These are phyloP conservation scores for Petaurus breviceps DNA, from an alignment of 2,113 vertebrate species.

Conservation along the genomic window DNA sequence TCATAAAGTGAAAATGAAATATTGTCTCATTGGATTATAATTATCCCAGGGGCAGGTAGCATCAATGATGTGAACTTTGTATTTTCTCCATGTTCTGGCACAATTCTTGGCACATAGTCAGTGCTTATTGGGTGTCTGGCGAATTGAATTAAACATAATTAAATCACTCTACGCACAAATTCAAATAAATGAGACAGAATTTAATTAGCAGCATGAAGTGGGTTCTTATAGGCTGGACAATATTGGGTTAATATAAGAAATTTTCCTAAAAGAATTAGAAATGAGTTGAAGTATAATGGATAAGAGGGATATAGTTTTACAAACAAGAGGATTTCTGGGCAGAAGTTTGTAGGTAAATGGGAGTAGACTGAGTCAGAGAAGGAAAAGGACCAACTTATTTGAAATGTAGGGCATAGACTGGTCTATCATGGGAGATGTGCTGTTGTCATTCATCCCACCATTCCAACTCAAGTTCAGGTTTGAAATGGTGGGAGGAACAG, in stretches of 20 bases:
- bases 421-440: not conserved
- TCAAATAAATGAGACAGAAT: not conserved
- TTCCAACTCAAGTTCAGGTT: accelerated
- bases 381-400: not conserved
- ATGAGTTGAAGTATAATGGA: not conserved
- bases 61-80: not conserved
- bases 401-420: not conserved
- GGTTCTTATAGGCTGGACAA: not conserved
- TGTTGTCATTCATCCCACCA: not conserved
- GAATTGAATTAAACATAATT: not conserved
- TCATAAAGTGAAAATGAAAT: not conserved
- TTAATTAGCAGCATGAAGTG: not conserved
- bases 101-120: not conserved
- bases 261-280: not conserved
- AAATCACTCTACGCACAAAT: not conserved
- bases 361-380: not conserved
- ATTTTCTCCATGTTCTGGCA: not conserved
- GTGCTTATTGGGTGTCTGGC: not conserved
- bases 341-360: not conserved
- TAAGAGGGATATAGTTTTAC: not conserved
- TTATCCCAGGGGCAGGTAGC: not conserved
- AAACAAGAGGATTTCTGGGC: too few relatives aligned
- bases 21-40: not conserved
- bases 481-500: not conserved
- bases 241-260: not conserved